Percentiles rank a stretch among this genome's conserved stretches.
phyloP scores from a whole-genome alignment of 2,888 invertebrate species.

The Yponomeuta evonymella region DNA sequence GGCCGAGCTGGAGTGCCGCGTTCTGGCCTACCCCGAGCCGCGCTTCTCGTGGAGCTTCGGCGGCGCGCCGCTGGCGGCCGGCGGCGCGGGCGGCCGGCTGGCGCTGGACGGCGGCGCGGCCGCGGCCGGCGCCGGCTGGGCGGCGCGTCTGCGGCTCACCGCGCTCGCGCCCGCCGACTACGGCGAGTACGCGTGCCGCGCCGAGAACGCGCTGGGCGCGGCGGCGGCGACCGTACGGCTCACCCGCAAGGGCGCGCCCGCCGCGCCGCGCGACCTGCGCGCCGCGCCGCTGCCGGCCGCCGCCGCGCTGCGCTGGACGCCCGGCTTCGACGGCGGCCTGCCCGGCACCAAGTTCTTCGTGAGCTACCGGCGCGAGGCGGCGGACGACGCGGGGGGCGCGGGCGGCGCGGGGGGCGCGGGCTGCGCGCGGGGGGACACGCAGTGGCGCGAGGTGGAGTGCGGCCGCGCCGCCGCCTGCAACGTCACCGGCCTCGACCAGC shows the following conservation, averaged over 20 bases:
- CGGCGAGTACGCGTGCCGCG: conserved; percentile 93
- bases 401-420: conserved; percentile 41
- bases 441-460: conserved; percentile 91
- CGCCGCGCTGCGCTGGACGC: conserved; percentile 89
- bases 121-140: not conserved
- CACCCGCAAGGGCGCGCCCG: conserved; percentile 92
- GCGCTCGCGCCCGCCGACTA: conserved; percentile 81
- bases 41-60: conserved; percentile 94
- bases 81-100: conserved; percentile 92
- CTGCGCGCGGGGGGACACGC: conserved; percentile 68
- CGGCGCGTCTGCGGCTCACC: not conserved
- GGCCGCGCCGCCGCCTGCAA: conserved; percentile 91
- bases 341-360: conserved; percentile 91
- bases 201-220: conserved; percentile 87
- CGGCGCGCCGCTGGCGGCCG: conserved; percentile 83
- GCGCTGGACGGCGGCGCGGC: conserved; percentile 76
- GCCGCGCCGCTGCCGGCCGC: conserved; percentile 76
- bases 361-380: conserved; percentile 79
- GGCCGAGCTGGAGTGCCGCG: conserved; percentile 90
- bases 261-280: conserved; percentile 82
- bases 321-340: conserved; percentile 93
- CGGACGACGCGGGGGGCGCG: conserved; percentile 68
- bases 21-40: conserved; percentile 94
- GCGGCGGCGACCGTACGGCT: conserved; percentile 85
- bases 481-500: conserved; percentile 89